Evolutionary conservation across 2,888 invertebrate genomes (phyloP), one percentile per base, ranked within the genome.

Genomic region (Nemoura dubitans): DNA sequence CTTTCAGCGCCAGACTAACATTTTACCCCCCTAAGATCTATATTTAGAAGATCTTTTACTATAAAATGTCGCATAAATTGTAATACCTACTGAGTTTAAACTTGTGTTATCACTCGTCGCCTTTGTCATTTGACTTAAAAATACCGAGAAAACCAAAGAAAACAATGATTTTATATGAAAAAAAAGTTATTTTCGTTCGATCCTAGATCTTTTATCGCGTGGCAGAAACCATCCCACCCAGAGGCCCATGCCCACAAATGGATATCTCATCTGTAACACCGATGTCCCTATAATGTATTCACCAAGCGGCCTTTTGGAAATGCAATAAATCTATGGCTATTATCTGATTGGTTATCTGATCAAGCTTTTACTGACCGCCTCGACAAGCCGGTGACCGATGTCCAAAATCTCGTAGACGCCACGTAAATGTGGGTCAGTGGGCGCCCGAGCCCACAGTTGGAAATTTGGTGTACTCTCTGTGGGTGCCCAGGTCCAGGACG

Each of bases 181-280:
- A 78, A 78, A 78, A 78, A 28, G 29, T 78, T 78, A 7, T 78
- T 14, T 78, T 29, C 29, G 29, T 28, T 28, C n/a, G 78, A 25
- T n/a, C 26, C 25, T 7, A 26, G 77, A 26, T 77, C 25, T n/a
- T 77, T 77, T 77, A 59, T 59, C 59, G 59, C 59, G 59, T 59
- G 59, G 59, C 59, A 21, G 59, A 21, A 10, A 59, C 59, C 59
- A 59, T 59, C 59, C 59, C 59, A 59, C 59, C 59, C 59, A 59
- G 59, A 59, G 59, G 59, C 59, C 59, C 2, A 59, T 59, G 59
- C 59, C 59, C 59, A 59, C 59, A 59, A 59, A 59, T 59, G 59
- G 59, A 59, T 59, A 21, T 59, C 59, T 59, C 59, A 59, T 10
- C 59, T 21, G 21, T 14, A 36, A 59, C 59, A 21, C 59, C 59